Base-by-base conservation (phyloP, 1,140 invertebrate genomes). In the Plectrocnemia conspersa region DNA sequence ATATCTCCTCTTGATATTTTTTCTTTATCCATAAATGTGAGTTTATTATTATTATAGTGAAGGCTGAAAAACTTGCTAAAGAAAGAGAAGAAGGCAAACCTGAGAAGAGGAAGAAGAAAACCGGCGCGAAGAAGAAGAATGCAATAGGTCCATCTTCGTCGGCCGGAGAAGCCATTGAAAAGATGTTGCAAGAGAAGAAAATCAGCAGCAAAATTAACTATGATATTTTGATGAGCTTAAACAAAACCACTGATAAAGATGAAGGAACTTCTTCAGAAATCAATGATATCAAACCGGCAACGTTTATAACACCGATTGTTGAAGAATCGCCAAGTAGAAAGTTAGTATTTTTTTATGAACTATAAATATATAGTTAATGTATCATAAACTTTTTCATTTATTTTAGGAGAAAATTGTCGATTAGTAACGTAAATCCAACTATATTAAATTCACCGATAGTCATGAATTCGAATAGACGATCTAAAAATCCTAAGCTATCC, bases 171-270 rank as follows among this genome's bases (percentile, higher is more conserved):
- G 93, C 93, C 0, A 93, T 97, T 22, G 90, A 93, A 65, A 95
- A 93, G 70, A 93, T 97, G 82, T 70, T 97, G 5, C 86, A 92
- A 62, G 93, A 96, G 64, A 97, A 95, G 69, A 91, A 91, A 67
- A 88, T 98, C 52, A 97, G 94, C 0, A 85, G 82, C 3, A 98
- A 98, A 80, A 97, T 98, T 24, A 97, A 98, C 72, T 98, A 98
- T 66, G 94, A 98, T 63, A 94, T 98, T 15, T 73, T 98, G 10
- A 93, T 91, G 65, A 89, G 83, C 65, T 72, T 94, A 59, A 82
- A 82, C 35, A 49, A 48, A 25, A 15, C n/a, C 5, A 45, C 32
- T n/a, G 52, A 23, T 7, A 57, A 54, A 33, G 54, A 53, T 18
- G 54, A 57, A 13, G 41, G n/a, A 4, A 27, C 3, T 27, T 1